These are phyloP conservation scores for Perithous albicinctus DNA, from an alignment of 2,888 invertebrate species.

Conservation along the genomic window DNA sequence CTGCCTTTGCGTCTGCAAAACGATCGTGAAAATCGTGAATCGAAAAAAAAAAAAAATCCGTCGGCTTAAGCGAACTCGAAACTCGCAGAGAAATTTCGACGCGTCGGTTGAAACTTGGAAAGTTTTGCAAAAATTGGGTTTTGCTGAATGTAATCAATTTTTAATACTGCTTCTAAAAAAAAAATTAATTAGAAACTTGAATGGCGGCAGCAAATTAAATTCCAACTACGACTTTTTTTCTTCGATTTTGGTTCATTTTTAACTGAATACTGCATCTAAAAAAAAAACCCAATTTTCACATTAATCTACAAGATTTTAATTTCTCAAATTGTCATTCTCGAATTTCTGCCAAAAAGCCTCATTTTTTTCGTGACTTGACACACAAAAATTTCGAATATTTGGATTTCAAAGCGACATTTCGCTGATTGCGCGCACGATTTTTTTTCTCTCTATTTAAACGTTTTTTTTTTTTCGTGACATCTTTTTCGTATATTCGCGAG, in stretches of 20 bases:
- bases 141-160: no score
- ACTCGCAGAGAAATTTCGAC: no score
- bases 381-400: not conserved
- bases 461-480: not conserved
- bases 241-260: no score
- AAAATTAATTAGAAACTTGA: no score
- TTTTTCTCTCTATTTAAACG: not conserved
- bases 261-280: no score
- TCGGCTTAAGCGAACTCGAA: not conserved
- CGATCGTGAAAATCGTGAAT: not conserved
- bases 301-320: no score
- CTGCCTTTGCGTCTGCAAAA: slow-evolving; percentile 27
- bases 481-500: not conserved
- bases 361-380: not conserved
- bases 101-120: not conserved
- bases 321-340: not conserved
- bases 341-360: not conserved
- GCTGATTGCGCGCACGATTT: not conserved
- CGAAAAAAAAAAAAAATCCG: not conserved
- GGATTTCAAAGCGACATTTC: not conserved
- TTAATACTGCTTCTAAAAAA: no score
- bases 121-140: not conserved
- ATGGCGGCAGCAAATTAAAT: no score
- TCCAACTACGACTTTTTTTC: no score
- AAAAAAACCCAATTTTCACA: no score